phyloP scores from a whole-genome alignment of 2,797 vertebrate species.

The Lemur catta region DNA sequence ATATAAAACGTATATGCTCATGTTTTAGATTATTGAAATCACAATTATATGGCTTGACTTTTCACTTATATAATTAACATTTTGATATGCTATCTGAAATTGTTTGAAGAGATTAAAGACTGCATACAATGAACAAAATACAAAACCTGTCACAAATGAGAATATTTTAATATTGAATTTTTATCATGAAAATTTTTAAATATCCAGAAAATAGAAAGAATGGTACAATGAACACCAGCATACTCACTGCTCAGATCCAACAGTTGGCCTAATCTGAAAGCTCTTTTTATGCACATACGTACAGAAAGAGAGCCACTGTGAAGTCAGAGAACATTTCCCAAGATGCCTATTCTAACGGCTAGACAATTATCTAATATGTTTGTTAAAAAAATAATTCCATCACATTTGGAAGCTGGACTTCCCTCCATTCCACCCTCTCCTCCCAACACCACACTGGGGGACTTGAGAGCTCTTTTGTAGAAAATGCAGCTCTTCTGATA shows the following conservation, averaged over 20 bases:
- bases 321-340: not conserved
- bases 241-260: not conserved
- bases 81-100: not conserved
- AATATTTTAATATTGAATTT: not conserved
- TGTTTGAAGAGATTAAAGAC: not conserved
- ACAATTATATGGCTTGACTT: not conserved
- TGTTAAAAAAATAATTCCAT: not conserved
- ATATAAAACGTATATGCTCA: not conserved
- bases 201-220: not conserved
- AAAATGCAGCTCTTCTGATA: not conserved
- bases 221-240: not conserved
- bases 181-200: not conserved
- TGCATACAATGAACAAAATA: not conserved
- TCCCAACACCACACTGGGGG: too few relatives aligned
- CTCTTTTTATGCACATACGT: too few relatives aligned
- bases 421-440: not conserved
- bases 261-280: not conserved
- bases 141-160: not conserved
- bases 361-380: not conserved
- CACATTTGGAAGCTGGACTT: not conserved
- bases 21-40: not conserved
- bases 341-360: not conserved
- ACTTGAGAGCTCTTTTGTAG: not conserved
- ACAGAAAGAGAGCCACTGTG: not conserved
- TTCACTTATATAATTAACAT: not conserved